Evolutionary conservation across 1,140 invertebrate genomes (phyloP), one percentile per base, ranked within the genome.

Genomic region (Parapsyche elsis): DNA sequence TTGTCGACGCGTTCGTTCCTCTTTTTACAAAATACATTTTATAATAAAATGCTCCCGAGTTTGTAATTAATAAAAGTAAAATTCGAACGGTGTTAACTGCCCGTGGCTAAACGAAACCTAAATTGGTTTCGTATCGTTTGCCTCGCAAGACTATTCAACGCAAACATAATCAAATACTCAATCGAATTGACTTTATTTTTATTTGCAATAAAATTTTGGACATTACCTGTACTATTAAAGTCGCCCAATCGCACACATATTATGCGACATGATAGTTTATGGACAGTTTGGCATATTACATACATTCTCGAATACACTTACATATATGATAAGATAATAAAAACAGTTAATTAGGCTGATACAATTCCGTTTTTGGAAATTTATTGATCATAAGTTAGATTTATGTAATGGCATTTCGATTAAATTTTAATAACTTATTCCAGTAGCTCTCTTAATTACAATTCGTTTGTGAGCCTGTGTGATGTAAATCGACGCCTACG

Each of bases 21-120:
- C 16, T 77, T 77, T 77, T 77, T 77, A 64, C 49, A 77, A 44
- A 57, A 16, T 23, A 49, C 23, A 77, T 64, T 77, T 77, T 77
- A 77, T 77, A 67, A 67, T 67, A 67, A 77, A 77, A 59, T 30
- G 75, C 75, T 64, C 30, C 59, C 26, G 75, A 61, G 23, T 38
- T 19, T 59, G 75, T 77, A 77, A 77, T 77, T 77, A 77, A 77
- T 77, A 77, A 77, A 64, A 44, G 75, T 67, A 77, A 77, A 77
- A 77, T 44, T 59, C 57, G 59, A 64, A 45, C 59, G 21, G 57
- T 45, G 75, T 30, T 30, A 76, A 59, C 4, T 26, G 74, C 75
- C 75, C 59, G 75, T 45, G 75, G 75, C 57, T 38, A 64, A 77
- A 77, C 53, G 75, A 45, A 64, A 64, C 45, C 44, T 44, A 75